Percentiles rank a stretch among this genome's conserved stretches.
Evolutionary conservation across 2,888 invertebrate genomes (phyloP).

Genomic region (Clistopyga incitator): DNA sequence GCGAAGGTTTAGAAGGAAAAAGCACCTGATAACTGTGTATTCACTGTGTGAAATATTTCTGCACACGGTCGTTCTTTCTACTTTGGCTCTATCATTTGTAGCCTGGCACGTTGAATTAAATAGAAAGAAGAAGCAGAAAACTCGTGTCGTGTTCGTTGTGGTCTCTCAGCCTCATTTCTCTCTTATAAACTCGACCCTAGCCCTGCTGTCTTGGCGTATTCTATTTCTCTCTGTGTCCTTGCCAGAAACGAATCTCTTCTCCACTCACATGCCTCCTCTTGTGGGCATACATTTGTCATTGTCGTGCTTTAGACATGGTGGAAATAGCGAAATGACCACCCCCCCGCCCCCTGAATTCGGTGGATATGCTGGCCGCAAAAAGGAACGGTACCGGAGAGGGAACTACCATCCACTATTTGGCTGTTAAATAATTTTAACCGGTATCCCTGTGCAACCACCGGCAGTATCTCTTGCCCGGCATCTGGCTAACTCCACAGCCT

Average conservation of each 20-base stretch:
- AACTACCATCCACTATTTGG: conserved; percentile 2
- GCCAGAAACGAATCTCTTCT: conserved; percentile 7
- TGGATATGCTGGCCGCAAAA: neutral
- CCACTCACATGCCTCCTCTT: neutral
- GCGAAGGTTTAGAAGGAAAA: neutral
- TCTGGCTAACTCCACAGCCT: neutral
- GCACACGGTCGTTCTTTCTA: neutral
- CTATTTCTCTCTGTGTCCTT: neutral
- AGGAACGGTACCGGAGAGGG: neutral
- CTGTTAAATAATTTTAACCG: conserved; percentile 37
- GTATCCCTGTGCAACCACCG: conserved; percentile 3
- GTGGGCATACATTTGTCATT: conserved; percentile 10
- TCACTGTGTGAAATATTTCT: neutral
- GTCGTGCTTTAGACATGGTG: neutral
- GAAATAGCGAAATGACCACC: neutral
- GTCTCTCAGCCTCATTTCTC: neutral
- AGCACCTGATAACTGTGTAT: neutral
- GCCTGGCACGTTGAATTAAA: neutral
- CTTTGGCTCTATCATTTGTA: neutral
- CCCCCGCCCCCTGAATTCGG: neutral
- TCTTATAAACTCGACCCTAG: neutral
- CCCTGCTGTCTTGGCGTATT: neutral
- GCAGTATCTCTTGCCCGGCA: conserved; percentile 2
- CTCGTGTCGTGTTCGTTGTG: neutral
- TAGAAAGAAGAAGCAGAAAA: neutral